Base-by-base conservation (phyloP, 1,140 invertebrate species). In the Copidosoma floridanum region DNA sequence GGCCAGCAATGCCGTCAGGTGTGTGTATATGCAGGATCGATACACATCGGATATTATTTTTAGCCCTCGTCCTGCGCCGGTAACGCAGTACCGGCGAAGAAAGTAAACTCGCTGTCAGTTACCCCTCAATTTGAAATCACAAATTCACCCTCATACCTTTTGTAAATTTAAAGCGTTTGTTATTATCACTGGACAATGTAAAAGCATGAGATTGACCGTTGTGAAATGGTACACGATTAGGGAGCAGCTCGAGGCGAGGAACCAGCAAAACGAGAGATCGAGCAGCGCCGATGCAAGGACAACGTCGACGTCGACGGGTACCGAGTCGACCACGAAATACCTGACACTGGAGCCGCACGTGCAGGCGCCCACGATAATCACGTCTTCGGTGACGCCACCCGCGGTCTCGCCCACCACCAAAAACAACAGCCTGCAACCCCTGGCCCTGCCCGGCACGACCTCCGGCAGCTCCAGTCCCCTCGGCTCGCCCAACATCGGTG, bases 311-410 rank as follows among this genome's bases (percentile, higher is more conserved):
- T 14, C 10, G 4, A 14, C 52, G 26, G 50, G 41, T 11, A 46
- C 12, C 14, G 21, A 14, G 1, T 29, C 50, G 5, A 24, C 50
- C 21, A 37, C 40, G 2, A 74, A 70, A 24, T 65, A 64, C 24
- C 32, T 78, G 6, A 71, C 64, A 10, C 55, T 76, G 32, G 79
- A 81, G 5, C 61, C 73, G 67, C 83, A 84, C 0, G 79, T 90
- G 64, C 88, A 86, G 14, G 88, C 89, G 44, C 90, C 90, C 0
- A 92, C 89, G 20, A 92, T 92, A 52, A 87, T 92, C 35, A 92
- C 86, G 67, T 91, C 88, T 20, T 88, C 87, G 26, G 89, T 91
- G 2, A 91, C 90, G 37, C 89, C 90, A 18, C 90, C 90, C 24
- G 82, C 88, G 11, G 87, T 89, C 0, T 91, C 89, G 16, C 89